These are phyloP conservation scores for Aphis gossypii DNA, from an alignment of 1,140 invertebrate genomes.

Conservation along the genomic window DNA sequence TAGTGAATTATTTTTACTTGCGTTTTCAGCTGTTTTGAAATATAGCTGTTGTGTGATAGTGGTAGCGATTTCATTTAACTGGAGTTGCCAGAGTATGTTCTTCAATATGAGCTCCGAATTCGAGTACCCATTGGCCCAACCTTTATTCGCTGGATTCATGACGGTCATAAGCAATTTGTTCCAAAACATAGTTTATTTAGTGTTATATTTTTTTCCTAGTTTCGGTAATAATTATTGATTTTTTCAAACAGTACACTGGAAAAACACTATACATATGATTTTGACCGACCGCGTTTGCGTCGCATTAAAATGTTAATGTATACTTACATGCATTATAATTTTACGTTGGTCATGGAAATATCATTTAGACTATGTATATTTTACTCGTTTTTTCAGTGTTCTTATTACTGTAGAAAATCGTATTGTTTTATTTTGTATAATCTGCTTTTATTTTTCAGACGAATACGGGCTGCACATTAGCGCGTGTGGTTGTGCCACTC, in stretches of 20 bases:
- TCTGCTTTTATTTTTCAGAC: neutral
- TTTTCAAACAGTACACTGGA: neutral
- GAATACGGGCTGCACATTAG: neutral
- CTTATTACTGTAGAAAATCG: neutral
- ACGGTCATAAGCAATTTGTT: conserved; percentile 31
- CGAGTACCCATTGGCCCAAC: neutral
- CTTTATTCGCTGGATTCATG: neutral
- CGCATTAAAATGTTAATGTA: neutral
- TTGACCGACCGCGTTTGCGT: neutral
- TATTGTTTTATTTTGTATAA: neutral
- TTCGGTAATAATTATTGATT: conserved; percentile 18
- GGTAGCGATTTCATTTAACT: neutral
- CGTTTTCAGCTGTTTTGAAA: neutral
- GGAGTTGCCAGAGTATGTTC: neutral
- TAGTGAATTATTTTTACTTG: neutral
- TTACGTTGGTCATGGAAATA: no score
- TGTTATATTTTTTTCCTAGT: neutral
- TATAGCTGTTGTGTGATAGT: neutral
- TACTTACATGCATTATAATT: no score
- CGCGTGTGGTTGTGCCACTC: neutral
- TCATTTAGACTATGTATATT: neutral
- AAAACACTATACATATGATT: no score
- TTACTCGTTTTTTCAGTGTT: neutral
- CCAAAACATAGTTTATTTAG: neutral
- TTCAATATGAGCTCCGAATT: conserved; percentile 3